Percentiles rank a stretch among this genome's conserved stretches.
phyloP scores from a whole-genome alignment of 1,140 invertebrate species.

The Meloidogyne floridensis region DNA sequence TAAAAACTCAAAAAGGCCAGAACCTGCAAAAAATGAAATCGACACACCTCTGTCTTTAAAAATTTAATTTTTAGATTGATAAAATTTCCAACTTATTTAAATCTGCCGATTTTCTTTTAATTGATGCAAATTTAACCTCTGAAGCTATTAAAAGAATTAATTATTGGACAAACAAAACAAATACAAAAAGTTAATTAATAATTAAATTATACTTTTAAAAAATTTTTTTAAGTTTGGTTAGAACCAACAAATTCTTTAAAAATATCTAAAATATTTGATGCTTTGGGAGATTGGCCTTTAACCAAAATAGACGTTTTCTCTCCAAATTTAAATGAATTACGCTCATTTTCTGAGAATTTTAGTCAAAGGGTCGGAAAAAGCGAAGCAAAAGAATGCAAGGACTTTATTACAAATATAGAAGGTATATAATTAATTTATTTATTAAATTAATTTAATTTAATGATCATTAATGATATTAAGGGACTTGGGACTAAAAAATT shows the following conservation, averaged over 20 bases:
- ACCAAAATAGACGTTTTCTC: slow-evolving; percentile 42
- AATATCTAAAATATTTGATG: slow-evolving; percentile 50
- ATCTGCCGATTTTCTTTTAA: slow-evolving; percentile 49
- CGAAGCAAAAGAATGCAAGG: background rate
- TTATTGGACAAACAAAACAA: slow-evolving; percentile 16
- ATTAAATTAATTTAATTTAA: too few species aligned
- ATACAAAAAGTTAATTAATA: slow-evolving; percentile 18
- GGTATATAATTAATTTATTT: background rate
- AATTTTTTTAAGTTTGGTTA: slow-evolving; percentile 52
- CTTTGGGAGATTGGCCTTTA: slow-evolving; percentile 21
- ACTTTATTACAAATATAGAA: slow-evolving; percentile 12
- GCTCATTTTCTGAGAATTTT: slow-evolving; percentile 13
- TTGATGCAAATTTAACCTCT: slow-evolving; percentile 55
- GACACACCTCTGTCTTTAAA: background rate
- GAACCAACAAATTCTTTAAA: slow-evolving; percentile 59
- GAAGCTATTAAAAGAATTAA: slow-evolving; percentile 2
- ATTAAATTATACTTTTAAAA: too few species aligned
- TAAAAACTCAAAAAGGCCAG: too few species aligned
- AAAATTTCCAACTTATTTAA: slow-evolving; percentile 43
- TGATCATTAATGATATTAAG: too few species aligned
- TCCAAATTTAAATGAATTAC: slow-evolving; percentile 55
- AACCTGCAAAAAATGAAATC: background rate
- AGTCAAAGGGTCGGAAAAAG: background rate
- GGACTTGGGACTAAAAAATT: too few species aligned
- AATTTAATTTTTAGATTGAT: slow-evolving; percentile 39